Evolutionary conservation across 2,888 invertebrate species (phyloP).

Genomic region (Drosophila lacicola): DNA sequence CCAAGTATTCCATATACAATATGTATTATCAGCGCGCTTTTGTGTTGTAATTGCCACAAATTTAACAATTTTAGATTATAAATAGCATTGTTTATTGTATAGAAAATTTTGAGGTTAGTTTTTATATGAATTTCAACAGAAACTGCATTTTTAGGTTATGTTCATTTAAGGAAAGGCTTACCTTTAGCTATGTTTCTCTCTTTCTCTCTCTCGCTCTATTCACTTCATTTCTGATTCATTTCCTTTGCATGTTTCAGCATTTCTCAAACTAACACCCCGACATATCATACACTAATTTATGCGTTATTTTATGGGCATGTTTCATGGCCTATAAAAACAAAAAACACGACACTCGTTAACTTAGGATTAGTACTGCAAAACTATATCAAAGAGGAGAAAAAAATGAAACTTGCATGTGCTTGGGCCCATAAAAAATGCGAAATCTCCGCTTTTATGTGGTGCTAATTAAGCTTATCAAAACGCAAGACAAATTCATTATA

Average conservation of each 20-base stretch:
- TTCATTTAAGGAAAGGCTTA: background rate
- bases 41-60: slow-evolving; percentile 62
- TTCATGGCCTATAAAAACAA: slow-evolving; percentile 36
- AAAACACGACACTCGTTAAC: slow-evolving; percentile 28
- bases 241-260: slow-evolving; percentile 13
- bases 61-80: slow-evolving; percentile 32
- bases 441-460: slow-evolving; percentile 54
- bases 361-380: slow-evolving; percentile 16
- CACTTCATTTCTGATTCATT: slow-evolving; percentile 4
- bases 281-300: slow-evolving; percentile 15
- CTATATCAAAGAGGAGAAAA: background rate
- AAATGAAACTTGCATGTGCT: slow-evolving; percentile 15
- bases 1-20: slow-evolving; percentile 16
- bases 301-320: slow-evolving; percentile 26
- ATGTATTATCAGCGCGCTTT: slow-evolving; percentile 57
- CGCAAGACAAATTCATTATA: slow-evolving; percentile 35
- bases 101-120: background rate
- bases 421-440: slow-evolving; percentile 11
- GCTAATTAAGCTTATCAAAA: slow-evolving; percentile 72
- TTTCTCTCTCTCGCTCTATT: background rate
- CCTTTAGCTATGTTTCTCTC: background rate
- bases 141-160: background rate
- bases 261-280: slow-evolving; percentile 36
- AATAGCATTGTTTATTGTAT: background rate
- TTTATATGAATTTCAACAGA: background rate